Percentiles rank a stretch among this genome's conserved stretches.
Evolutionary conservation across 2,888 invertebrate species (phyloP).

Genomic region (Pachycephus smyrnensis): DNA sequence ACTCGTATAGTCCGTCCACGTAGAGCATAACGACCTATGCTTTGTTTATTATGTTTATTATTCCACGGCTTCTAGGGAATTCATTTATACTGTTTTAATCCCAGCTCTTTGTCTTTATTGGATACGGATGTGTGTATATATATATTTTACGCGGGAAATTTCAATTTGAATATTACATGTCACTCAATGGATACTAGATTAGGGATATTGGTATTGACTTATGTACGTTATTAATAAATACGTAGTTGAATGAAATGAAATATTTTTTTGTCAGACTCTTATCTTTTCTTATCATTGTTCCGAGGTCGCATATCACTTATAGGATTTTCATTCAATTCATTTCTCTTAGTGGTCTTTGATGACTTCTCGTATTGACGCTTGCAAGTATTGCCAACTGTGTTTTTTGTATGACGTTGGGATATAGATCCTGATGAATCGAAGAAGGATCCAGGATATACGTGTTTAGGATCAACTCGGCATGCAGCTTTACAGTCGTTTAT

Average conservation of each 20-base stretch:
- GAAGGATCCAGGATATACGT: background rate
- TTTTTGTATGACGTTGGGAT: background rate
- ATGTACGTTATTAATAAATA: background rate
- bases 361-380: background rate
- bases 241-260: background rate
- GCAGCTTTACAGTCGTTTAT: constrained; percentile 33
- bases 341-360: background rate
- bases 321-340: background rate
- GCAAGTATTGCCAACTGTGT: background rate
- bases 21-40: background rate
- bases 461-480: constrained; percentile 28
- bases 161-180: background rate
- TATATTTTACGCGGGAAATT: background rate
- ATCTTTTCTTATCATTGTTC: background rate
- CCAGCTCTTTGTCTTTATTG: too few relatives aligned
- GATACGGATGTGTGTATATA: too few relatives aligned
- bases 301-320: background rate
- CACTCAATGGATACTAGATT: background rate
- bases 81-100: background rate
- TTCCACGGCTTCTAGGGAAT: background rate
- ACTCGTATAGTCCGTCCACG: background rate
- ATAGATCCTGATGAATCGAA: background rate
- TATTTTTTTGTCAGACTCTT: background rate
- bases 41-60: background rate
- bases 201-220: background rate